These are phyloP conservation scores for Laodelphax striatellus DNA, from an alignment of 1,140 invertebrate genomes.

Conservation along the genomic window DNA sequence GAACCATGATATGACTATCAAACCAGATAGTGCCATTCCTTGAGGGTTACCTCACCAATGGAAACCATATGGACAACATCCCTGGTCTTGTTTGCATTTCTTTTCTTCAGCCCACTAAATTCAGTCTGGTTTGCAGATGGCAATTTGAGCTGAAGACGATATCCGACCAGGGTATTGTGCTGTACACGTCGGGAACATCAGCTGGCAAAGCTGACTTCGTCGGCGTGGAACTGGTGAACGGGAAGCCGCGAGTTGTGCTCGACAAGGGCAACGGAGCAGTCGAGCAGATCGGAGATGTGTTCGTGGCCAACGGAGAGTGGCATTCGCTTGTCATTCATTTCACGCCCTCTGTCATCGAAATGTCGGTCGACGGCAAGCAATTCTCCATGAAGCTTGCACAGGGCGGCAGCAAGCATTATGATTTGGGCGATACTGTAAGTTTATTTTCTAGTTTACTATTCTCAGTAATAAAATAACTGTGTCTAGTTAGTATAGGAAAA, in stretches of 20 bases:
- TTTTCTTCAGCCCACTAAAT: no score
- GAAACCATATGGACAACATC: no score
- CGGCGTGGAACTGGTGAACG: constrained; percentile 65
- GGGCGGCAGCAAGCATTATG: constrained; percentile 60
- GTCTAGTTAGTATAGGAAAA: no score
- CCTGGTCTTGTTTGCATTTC: no score
- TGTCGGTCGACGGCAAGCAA: constrained; percentile 55
- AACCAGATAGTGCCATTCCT: no score
- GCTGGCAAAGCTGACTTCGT: constrained; percentile 57
- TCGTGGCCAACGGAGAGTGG: constrained; percentile 74
- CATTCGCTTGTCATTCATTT: constrained; percentile 58
- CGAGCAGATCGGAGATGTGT: constrained; percentile 42
- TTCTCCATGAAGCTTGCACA: constrained; percentile 47
- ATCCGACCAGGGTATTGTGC: constrained; percentile 59
- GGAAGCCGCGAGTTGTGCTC: constrained; percentile 50
- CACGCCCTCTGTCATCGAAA: constrained; percentile 52
- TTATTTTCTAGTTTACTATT: neutral
- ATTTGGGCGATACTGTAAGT: constrained; percentile 51
- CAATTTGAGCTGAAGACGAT: constrained; percentile 75
- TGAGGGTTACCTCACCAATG: no score
- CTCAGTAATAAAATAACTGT: no score
- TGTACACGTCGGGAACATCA: constrained; percentile 65
- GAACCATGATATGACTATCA: no score
- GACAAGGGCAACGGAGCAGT: constrained; percentile 56
- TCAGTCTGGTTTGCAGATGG: constrained; percentile 41